These are phyloP conservation scores for Papilio polyxenes DNA, from an alignment of 1,140 invertebrate genomes.

Conservation along the genomic window DNA sequence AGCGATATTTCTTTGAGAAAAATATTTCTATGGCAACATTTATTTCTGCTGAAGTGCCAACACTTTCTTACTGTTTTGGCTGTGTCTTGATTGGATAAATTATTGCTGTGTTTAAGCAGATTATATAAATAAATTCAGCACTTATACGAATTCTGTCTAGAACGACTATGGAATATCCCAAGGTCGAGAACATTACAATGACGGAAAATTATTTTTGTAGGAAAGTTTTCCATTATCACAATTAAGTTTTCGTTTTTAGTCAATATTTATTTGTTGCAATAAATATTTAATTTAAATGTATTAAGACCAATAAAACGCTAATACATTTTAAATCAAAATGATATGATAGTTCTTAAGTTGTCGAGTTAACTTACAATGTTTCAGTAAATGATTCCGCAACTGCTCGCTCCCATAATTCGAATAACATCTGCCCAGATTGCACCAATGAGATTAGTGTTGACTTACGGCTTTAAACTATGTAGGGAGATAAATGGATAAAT, in stretches of 20 bases:
- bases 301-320: too few relatives aligned
- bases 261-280: neutral
- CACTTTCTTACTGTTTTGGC: slow-evolving; percentile 15
- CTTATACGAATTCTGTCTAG: slow-evolving; percentile 19
- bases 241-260: neutral
- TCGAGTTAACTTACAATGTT: slow-evolving; percentile 38
- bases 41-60: slow-evolving; percentile 20
- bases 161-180: neutral
- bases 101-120: slow-evolving; percentile 19
- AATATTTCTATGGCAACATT: slow-evolving; percentile 7
- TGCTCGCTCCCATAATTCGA: slow-evolving; percentile 47
- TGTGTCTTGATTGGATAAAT: slow-evolving; percentile 21
- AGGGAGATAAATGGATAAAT: slow-evolving; percentile 53
- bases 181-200: neutral
- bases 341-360: neutral
- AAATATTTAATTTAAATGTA: neutral
- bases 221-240: neutral
- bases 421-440: slow-evolving; percentile 64
- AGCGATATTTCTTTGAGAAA: slow-evolving; percentile 7
- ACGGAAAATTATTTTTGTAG: neutral
- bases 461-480: slow-evolving; percentile 50
- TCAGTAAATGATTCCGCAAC: slow-evolving; percentile 55
- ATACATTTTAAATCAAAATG: neutral
- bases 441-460: slow-evolving; percentile 58
- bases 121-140: slow-evolving; percentile 19